phyloP scores from a whole-genome alignment of 2,113 vertebrate species.

The Balaeniceps rex region DNA sequence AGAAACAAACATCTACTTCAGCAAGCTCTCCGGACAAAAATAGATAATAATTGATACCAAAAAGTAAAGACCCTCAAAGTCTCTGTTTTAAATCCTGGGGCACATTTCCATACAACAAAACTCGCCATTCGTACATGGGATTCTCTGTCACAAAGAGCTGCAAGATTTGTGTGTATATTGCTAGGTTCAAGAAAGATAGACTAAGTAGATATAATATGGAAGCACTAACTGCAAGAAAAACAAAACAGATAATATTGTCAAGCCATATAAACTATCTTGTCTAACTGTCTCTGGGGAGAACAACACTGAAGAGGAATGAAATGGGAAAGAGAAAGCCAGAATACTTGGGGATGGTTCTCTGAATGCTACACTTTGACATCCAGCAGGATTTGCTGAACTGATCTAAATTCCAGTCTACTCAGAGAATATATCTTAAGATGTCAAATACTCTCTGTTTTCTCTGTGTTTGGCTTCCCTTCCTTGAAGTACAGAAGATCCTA shows the following conservation, averaged over 20 bases:
- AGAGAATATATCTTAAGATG: background rate
- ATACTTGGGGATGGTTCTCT: background rate
- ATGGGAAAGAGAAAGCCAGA: background rate
- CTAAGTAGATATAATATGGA: background rate
- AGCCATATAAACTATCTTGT: background rate
- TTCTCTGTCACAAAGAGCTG: background rate
- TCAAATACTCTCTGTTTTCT: background rate
- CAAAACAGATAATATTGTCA: background rate
- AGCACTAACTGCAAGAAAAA: background rate
- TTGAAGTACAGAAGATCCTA: background rate
- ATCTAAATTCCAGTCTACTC: background rate
- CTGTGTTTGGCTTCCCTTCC: background rate
- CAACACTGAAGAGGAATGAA: conserved; percentile 8
- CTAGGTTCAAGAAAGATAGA: conserved; percentile 17
- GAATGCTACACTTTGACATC: background rate
- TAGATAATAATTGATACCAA: background rate
- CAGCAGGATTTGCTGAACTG: background rate
- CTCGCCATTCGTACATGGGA: background rate
- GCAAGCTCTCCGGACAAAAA: background rate
- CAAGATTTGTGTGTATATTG: background rate
- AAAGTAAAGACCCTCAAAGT: background rate
- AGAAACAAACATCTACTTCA: background rate
- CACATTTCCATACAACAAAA: background rate
- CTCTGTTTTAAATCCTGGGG: background rate
- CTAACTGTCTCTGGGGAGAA: conserved; percentile 20